phyloP scores from a whole-genome alignment of 2,113 vertebrate genomes.

The Hemiprocne comata region DNA sequence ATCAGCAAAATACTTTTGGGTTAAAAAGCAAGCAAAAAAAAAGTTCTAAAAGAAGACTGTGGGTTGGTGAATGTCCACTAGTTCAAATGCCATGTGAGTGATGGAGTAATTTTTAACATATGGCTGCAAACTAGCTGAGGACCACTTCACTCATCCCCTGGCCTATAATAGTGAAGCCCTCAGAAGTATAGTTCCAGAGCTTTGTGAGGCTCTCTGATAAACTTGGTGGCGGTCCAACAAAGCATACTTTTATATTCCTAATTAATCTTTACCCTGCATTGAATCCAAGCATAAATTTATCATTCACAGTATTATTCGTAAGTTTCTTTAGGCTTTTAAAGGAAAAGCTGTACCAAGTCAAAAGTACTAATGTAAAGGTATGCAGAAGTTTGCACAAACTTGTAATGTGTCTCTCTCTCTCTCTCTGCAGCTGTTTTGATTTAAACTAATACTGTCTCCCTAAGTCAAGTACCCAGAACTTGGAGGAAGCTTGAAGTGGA shows the following conservation, averaged over 20 bases:
- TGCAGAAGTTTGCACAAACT: neutral
- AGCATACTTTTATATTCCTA: neutral
- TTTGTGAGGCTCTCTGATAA: neutral
- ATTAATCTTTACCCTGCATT: neutral
- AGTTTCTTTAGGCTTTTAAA: neutral
- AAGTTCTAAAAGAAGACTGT: neutral
- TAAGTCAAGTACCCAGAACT: neutral
- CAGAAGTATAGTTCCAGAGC: neutral
- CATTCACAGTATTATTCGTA: neutral
- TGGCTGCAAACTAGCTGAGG: neutral
- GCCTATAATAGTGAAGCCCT: neutral
- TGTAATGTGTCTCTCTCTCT: neutral
- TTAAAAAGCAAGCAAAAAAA: neutral
- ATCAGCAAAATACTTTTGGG: neutral
- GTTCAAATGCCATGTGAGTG: neutral
- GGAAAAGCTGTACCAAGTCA: neutral
- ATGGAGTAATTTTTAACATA: accelerated
- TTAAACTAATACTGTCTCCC: neutral
- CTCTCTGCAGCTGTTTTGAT: neutral
- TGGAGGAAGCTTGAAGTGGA: neutral
- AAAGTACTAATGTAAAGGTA: neutral
- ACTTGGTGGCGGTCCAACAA: neutral
- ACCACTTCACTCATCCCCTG: neutral
- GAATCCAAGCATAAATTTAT: neutral
- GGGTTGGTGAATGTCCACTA: accelerated